Base-by-base conservation (phyloP, 2,888 invertebrate genomes). In the Temnothorax rugatulus region DNA sequence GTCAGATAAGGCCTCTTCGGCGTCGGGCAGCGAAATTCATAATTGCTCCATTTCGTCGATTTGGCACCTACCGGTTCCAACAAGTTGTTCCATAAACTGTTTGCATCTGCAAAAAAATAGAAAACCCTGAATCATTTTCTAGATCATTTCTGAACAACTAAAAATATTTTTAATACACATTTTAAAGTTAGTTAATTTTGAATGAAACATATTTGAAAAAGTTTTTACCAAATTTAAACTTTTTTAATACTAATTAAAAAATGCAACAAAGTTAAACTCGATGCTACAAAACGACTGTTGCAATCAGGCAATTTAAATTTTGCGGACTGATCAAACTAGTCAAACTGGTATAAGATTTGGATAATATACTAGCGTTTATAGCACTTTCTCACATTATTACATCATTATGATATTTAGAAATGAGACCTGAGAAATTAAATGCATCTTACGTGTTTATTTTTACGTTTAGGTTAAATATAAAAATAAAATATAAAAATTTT, bases 11-110 rank as follows among this genome's bases (percentile, higher is more conserved):
- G 96, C 82, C 92, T 91, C 29, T 95, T 91, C 77, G 92, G 83
- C 0, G 95, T 95, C 18, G 96, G 96, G 87, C 96, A 96, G 4
- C 93, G 47, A 85, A 96, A 95, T 85, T 89, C 93, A 44, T 93
- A 86, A 0, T 38, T 0, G n/a, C 4, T 1, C 95, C 95, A 95
- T 63, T 82, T 83, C 0, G 34, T 54, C 4, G 95, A 92, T 92
- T 96, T 96, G 54, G 95, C 90, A 2, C 95, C 95, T 0, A 95
- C 95, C 18, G 95, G 95, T 92, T 96, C 95, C 83, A 97, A 88
- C 93, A 97, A 95, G 88, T 96, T 96, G 90, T 96, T 96, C 97
- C 97, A 97, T 2, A 96, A 89, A 15, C 95, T 95, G 91, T 96
- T 96, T 25, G 96, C 95, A 87, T 95, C 96, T 95, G 90, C 84